Evolutionary conservation across 2,888 invertebrate species (phyloP), one percentile per base, ranked within the genome.

Genomic region (Colostygia pectinataria): DNA sequence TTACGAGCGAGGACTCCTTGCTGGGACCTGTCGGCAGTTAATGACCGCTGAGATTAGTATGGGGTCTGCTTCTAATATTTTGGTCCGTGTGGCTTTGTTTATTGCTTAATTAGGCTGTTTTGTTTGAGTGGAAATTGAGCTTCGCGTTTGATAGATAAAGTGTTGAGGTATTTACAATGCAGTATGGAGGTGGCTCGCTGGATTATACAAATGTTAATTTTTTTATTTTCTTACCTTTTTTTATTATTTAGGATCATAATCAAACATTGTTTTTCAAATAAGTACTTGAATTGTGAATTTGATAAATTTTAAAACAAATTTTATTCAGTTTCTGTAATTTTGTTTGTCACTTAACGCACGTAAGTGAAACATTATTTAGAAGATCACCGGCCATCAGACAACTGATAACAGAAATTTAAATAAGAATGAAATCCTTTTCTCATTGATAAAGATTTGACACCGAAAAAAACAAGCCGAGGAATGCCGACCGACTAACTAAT

Each of bases 41-140:
- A 90, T 88, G 88, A 84, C 79, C 69, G 66, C 70, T 58, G 77
- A 87, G 85, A 88, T 86, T 86, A 86, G 81, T 81, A 76, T 70
- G 66, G 68, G 68, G 61, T 66, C 65, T 63, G 70, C 68, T 69
- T 68, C 66, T 74, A 77, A 81, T 80, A 80, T 87, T 83, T 83
- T 82, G 78, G 79, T 59, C 68, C 80, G 78, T 89, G 86, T 88
- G 82, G 89, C 74, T 84, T 87, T 83, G 86, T 89, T 89, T 89
- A 90, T 90, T 80, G 88, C 88, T 90, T 90, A 89, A 90, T 90
- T 90, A 89, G 88, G 74, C 85, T 87, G 86, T 89, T 88, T 86
- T 87, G 88, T 87, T 80, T 83, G 78, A 85, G 77, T 83, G 78
- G 80, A 77, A 79, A 78, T 80, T 69, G 75, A 70, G 71, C 70